These are phyloP conservation scores for Netelia virgata DNA, from an alignment of 2,888 invertebrate genomes.

Conservation along the genomic window DNA sequence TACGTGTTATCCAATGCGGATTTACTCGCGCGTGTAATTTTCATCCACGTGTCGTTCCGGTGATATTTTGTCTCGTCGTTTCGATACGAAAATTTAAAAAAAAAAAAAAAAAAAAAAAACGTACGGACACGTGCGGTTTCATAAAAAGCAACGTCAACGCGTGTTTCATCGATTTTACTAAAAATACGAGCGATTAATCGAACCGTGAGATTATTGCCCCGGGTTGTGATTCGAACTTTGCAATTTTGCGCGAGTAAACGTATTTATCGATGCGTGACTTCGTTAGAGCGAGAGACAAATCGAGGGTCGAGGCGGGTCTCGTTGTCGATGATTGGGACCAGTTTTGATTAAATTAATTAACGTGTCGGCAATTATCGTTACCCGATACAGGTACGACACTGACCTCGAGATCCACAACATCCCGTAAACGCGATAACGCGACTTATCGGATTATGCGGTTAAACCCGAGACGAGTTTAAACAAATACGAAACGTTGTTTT, in stretches of 20 bases:
- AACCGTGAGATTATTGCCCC: slow-evolving; percentile 22
- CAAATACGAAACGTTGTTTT: background rate
- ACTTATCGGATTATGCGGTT: slow-evolving; percentile 6
- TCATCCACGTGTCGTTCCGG: background rate
- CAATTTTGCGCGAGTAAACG: slow-evolving; percentile 38
- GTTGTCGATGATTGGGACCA: slow-evolving; percentile 45
- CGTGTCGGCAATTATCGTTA: slow-evolving; percentile 33
- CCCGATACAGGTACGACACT: background rate
- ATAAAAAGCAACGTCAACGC: background rate
- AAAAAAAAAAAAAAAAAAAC: background rate
- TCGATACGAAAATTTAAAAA: background rate
- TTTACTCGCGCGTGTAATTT: background rate
- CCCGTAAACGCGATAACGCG: slow-evolving; percentile 12
- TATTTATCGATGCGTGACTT: slow-evolving; percentile 54
- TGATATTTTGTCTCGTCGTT: background rate
- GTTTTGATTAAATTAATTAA: slow-evolving; percentile 56
- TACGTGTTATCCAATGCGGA: background rate
- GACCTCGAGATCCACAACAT: background rate
- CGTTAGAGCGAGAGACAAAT: slow-evolving; percentile 16
- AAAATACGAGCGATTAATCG: slow-evolving; percentile 41
- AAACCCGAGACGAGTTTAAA: background rate
- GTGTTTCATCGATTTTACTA: slow-evolving; percentile 7
- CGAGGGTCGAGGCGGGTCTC: background rate
- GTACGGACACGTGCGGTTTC: too few species aligned
- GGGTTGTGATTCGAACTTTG: slow-evolving; percentile 36